Evolutionary conservation across 2,113 vertebrate genomes (phyloP).

Genomic region (Epinephelus moara): DNA sequence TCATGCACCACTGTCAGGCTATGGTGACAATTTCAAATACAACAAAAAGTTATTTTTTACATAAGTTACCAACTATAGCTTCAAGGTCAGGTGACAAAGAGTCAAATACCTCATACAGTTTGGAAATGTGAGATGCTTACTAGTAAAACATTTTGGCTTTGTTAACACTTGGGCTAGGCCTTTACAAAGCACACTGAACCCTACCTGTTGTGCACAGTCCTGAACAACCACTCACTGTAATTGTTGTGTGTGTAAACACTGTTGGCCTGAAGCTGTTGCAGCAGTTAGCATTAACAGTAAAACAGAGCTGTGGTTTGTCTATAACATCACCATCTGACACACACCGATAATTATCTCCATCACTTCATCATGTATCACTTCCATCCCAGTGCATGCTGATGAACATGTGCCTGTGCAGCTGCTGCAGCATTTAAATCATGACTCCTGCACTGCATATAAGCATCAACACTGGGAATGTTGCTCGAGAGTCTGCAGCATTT

Average conservation of each 20-base stretch:
- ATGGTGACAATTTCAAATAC: no score
- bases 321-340: neutral
- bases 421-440: constrained; percentile 4
- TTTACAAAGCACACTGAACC: neutral
- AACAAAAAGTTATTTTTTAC: no score
- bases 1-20: no score
- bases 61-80: no score
- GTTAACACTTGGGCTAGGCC: neutral
- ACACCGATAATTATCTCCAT: constrained; percentile 49
- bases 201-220: neutral
- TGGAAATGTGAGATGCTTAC: neutral
- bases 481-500: constrained; percentile 12
- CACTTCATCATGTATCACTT: neutral
- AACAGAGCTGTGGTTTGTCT: constrained; percentile 2
- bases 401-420: constrained; percentile 32
- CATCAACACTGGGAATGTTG: neutral
- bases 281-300: constrained; percentile 5
- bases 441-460: neutral
- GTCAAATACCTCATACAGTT: neutral
- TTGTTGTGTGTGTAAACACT: neutral
- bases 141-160: neutral
- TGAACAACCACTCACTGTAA: neutral
- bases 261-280: constrained; percentile 8
- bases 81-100: neutral
- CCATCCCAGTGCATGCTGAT: constrained; percentile 36